phyloP scores from a whole-genome alignment of 37 sponge, comb jelly and placozoan species.

The Corticium candelabrum region DNA sequence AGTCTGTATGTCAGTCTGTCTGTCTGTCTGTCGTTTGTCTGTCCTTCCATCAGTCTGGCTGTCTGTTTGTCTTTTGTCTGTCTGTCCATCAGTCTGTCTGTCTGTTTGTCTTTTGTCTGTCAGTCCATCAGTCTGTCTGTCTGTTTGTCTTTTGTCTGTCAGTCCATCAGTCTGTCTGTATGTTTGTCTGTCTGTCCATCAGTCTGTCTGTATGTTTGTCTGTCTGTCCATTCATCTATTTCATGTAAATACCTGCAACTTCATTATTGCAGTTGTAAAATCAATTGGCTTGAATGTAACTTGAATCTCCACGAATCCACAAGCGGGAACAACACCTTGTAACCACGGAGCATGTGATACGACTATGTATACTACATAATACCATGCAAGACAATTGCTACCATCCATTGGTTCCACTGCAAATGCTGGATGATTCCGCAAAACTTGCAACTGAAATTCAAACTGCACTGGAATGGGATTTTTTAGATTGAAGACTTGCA shows the following conservation, averaged over 20 bases:
- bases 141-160: too few species aligned
- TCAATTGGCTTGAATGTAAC: constrained; percentile 70
- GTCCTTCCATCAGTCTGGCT: too few species aligned
- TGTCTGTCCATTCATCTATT: not conserved
- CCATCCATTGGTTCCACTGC: constrained; percentile 53
- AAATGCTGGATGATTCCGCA: constrained; percentile 35
- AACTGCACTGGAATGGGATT: constrained; percentile 57
- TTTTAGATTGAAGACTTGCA: constrained; percentile 37
- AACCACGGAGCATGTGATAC: too few species aligned
- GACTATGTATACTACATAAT: too few species aligned
- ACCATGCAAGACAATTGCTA: constrained; percentile 6
- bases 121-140: too few species aligned
- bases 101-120: too few species aligned
- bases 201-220: too few species aligned
- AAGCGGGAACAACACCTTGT: constrained; percentile 59
- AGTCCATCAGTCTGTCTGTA: too few species aligned
- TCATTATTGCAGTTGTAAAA: constrained; percentile 64
- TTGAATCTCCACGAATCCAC: constrained; percentile 30
- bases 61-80: too few species aligned
- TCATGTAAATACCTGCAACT: constrained; percentile 29
- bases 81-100: too few species aligned
- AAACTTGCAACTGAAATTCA: constrained; percentile 30
- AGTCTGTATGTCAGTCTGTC: constrained; percentile 5
- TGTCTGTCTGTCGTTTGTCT: too few species aligned
- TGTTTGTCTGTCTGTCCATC: too few species aligned